Conservation (phyloP, 2,113 vertebrate genomes). For the Rhynchomys soricoides region DNA sequence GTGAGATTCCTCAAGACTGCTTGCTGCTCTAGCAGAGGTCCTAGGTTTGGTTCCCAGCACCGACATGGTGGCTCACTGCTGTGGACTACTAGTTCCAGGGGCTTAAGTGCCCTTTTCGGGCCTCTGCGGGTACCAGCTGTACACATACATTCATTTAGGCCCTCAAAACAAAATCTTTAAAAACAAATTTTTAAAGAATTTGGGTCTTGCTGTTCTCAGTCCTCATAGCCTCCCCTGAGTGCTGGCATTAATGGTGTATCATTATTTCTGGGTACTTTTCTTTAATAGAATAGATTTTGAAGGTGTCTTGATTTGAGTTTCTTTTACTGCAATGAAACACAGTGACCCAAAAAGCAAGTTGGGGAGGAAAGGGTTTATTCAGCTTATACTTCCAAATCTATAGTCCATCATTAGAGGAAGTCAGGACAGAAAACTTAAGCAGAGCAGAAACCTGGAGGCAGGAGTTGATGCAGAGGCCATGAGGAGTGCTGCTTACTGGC, state of each 20-base stretch:
- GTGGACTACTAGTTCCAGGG: background rate
- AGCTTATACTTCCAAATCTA: background rate
- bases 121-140: background rate
- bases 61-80: background rate
- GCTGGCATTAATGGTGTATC: background rate
- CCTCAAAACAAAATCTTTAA: background rate
- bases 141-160: background rate
- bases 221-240: background rate
- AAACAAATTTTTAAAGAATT: background rate
- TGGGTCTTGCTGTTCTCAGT: background rate
- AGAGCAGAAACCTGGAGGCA: background rate
- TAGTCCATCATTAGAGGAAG: background rate
- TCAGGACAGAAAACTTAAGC: background rate
- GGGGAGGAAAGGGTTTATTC: background rate
- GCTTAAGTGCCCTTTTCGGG: background rate
- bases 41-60: background rate
- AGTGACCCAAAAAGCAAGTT: background rate
- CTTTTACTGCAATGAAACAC: background rate
- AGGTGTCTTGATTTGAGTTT: background rate
- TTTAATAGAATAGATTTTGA: background rate
- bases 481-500: background rate
- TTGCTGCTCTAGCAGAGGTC: background rate
- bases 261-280: background rate
- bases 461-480: background rate
- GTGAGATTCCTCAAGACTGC: background rate